phyloP scores from a whole-genome alignment of 1,140 invertebrate species.

The Antheraea pernyi region DNA sequence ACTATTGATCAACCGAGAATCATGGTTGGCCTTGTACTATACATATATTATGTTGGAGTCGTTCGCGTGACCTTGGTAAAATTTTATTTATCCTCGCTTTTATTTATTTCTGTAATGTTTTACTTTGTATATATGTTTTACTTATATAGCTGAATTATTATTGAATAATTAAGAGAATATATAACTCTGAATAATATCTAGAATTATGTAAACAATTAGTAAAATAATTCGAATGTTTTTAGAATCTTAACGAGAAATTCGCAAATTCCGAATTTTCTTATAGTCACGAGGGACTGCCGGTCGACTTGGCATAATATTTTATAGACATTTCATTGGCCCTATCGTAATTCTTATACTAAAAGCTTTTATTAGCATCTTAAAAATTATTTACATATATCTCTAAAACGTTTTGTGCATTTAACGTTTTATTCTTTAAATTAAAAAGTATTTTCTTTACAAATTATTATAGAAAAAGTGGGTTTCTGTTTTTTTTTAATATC shows the following conservation, averaged over 20 bases:
- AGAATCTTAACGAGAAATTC: not conserved
- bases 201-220: too few relatives aligned
- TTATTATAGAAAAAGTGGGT: too few relatives aligned
- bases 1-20: slow-evolving; percentile 38
- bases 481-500: too few relatives aligned
- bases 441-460: too few relatives aligned
- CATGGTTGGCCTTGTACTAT: slow-evolving; percentile 26
- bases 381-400: too few relatives aligned
- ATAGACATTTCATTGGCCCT: not conserved
- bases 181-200: too few relatives aligned
- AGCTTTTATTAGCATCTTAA: not conserved
- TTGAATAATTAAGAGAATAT: too few relatives aligned
- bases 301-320: not conserved
- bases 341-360: not conserved
- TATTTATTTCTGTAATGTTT: not conserved
- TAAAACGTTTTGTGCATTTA: too few relatives aligned
- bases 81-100: slow-evolving; percentile 17
- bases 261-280: not conserved
- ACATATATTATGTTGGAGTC: slow-evolving; percentile 23
- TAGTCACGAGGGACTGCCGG: not conserved
- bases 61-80: slow-evolving; percentile 31
- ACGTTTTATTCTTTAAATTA: too few relatives aligned
- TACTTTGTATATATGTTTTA: too few relatives aligned
- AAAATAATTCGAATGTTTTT: not conserved
- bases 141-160: too few relatives aligned